Evolutionary conservation across 2,797 vertebrate genomes (phyloP).

Genomic region (Anguilla marmorata): DNA sequence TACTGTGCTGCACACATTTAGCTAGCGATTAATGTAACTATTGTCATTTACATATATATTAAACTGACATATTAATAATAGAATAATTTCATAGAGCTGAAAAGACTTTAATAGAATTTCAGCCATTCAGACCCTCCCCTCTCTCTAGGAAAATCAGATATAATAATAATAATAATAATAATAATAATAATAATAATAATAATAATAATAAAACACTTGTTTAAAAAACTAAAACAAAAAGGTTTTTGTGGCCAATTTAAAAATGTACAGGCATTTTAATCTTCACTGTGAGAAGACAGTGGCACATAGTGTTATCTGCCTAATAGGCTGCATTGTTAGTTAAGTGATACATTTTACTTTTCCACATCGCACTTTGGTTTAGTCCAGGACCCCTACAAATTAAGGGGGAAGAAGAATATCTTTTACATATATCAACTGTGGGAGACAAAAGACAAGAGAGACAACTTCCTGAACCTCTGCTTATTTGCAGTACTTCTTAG

Average conservation of each 20-base stretch:
- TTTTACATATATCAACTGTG: neutral
- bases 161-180: too few relatives aligned
- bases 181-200: too few relatives aligned
- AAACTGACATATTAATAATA: neutral
- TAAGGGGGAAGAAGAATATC: neutral
- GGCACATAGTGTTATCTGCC: too few relatives aligned
- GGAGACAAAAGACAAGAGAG: neutral
- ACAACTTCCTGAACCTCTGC: neutral
- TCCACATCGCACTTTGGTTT: neutral
- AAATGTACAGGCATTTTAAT: neutral
- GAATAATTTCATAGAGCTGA: neutral
- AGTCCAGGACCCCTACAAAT: neutral
- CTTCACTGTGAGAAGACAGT: too few relatives aligned
- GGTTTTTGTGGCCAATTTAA: neutral
- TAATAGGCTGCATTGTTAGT: too few relatives aligned
- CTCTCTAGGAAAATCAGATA: too few relatives aligned
- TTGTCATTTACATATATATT: neutral
- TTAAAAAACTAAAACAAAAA: too few relatives aligned
- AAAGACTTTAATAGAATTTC: neutral
- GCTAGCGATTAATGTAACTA: neutral
- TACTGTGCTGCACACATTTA: too few relatives aligned
- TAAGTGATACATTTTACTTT: neutral
- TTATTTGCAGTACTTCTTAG: neutral
- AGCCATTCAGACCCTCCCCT: neutral
- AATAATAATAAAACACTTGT: too few relatives aligned